Conservation (phyloP, 2,113 vertebrate species). For the Acrocephalus kingi region DNA sequence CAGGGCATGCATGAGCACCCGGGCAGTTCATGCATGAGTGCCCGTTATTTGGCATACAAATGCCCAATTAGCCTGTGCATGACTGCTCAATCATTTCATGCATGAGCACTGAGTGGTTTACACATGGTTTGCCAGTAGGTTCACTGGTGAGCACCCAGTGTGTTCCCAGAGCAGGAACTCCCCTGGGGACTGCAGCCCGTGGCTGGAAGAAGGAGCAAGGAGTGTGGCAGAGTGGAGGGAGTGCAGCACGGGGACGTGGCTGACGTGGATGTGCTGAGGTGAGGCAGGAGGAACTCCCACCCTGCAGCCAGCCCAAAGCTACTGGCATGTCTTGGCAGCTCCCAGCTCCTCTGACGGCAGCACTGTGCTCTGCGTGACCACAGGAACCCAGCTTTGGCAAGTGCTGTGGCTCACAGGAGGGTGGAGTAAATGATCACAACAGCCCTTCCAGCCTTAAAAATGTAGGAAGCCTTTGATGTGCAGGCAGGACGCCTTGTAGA, state of each 20-base stretch:
- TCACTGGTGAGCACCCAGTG: neutral
- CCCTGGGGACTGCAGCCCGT: neutral
- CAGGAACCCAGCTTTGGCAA: neutral
- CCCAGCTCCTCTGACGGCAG: neutral
- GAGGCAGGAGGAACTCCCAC: neutral
- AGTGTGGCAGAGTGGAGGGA: neutral
- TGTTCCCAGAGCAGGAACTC: neutral
- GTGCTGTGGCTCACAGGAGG: neutral
- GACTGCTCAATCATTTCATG: neutral
- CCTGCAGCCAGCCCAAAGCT: neutral
- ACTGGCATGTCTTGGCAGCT: neutral
- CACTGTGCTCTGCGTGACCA: neutral
- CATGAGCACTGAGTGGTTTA: neutral
- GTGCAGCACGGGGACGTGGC: fast-evolving
- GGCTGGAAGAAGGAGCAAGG: neutral
- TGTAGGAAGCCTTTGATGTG: neutral
- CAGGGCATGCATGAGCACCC: neutral
- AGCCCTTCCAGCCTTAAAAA: neutral
- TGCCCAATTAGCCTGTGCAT: neutral
- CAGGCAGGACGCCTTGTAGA: neutral
- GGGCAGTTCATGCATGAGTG: neutral
- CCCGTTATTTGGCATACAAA: neutral
- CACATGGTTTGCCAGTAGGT: neutral
- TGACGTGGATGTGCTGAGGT: neutral
- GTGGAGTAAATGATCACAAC: neutral